Percentiles rank a stretch among this genome's conserved stretches.
These are phyloP conservation scores for Bufotes viridis DNA, from an alignment of 2,797 vertebrate genomes.

Conservation along the genomic window DNA sequence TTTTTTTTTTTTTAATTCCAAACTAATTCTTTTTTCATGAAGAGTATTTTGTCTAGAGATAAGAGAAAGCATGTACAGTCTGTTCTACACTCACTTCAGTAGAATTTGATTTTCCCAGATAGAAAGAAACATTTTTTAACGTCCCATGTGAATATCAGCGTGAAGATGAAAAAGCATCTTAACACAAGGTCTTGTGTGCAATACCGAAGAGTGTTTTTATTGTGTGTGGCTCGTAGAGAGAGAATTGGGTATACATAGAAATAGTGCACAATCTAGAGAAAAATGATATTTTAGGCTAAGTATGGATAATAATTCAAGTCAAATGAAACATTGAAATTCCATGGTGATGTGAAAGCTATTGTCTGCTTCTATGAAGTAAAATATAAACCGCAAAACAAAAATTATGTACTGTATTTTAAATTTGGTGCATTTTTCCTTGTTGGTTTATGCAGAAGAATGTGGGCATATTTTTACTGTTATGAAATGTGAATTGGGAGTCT, in stretches of 20 bases:
- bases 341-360: too few species aligned
- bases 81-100: conserved; percentile 28
- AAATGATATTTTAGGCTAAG: not conserved
- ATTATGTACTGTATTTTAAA: too few species aligned
- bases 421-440: too few species aligned
- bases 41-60: conserved; percentile 45
- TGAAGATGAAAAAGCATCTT: not conserved
- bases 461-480: too few species aligned
- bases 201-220: not conserved
- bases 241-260: not conserved
- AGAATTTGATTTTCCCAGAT: conserved; percentile 15
- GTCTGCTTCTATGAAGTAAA: too few species aligned
- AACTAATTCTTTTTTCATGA: conserved; percentile 43
- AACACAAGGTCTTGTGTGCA: not conserved
- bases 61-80: conserved; percentile 37
- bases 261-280: not conserved
- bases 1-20: not conserved
- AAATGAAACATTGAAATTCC: not conserved
- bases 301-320: not conserved
- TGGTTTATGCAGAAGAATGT: too few species aligned
- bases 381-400: too few species aligned
- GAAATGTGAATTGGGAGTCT: too few species aligned
- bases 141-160: conserved; percentile 17
- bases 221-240: not conserved
- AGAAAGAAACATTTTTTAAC: conserved; percentile 20